phyloP scores from a whole-genome alignment of 2,797 vertebrate genomes.

The Acestrorhynchus altus region DNA sequence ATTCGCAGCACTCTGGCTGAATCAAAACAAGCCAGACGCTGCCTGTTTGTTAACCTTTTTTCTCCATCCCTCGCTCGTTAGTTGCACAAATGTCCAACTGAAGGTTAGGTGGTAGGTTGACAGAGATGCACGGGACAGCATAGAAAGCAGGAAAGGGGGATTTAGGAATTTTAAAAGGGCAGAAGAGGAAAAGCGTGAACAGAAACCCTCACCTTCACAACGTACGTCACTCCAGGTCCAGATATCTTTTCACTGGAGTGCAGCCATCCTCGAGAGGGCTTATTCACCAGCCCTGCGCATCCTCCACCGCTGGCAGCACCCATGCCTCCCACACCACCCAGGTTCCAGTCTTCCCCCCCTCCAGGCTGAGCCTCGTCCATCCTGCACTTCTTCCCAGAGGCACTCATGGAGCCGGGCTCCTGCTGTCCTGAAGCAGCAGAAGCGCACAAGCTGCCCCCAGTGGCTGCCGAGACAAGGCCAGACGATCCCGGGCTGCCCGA shows the following conservation, averaged over 20 bases:
- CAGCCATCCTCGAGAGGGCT: conserved; percentile 88
- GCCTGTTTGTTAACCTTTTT: conserved; percentile 53
- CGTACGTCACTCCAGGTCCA: conserved; percentile 95
- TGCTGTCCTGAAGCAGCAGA: conserved; percentile 80
- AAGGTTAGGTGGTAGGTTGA: background rate
- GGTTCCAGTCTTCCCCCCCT: conserved; percentile 85
- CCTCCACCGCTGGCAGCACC: conserved; percentile 70
- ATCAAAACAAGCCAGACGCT: conserved; percentile 68
- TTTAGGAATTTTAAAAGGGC: background rate
- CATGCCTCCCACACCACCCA: conserved; percentile 75
- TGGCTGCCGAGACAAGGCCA: conserved; percentile 71
- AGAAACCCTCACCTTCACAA: conserved; percentile 92
- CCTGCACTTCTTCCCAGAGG: conserved; percentile 83
- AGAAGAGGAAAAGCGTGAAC: conserved; percentile 26
- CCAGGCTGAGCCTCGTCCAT: conserved; percentile 82
- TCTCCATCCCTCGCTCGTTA: conserved; percentile 64
- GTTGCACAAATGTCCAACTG: conserved; percentile 61
- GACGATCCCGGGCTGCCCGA: conserved; percentile 82
- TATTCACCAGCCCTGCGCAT: conserved; percentile 81
- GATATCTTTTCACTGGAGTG: conserved; percentile 95
- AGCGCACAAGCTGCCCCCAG: conserved; percentile 75
- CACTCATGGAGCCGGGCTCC: conserved; percentile 75
- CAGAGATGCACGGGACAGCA: conserved; percentile 48
- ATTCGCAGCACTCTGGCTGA: conserved; percentile 63
- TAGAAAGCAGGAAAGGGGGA: background rate